These are phyloP conservation scores for Abrostola tripartita DNA, from an alignment of 2,888 invertebrate species.

Conservation along the genomic window DNA sequence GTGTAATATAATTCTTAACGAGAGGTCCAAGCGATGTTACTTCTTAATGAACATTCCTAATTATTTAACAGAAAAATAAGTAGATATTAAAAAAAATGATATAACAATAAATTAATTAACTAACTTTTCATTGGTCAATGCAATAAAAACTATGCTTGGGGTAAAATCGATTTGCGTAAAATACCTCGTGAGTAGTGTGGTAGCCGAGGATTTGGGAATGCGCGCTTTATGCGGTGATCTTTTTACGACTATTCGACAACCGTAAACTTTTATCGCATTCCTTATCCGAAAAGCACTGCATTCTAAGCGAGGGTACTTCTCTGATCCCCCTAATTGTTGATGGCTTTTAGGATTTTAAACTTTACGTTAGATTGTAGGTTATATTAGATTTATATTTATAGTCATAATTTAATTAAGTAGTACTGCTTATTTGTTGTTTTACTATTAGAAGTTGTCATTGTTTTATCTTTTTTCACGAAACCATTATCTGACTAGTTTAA, in stretches of 20 bases:
- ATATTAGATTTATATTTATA: background rate
- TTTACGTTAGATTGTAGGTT: background rate
- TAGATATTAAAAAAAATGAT: background rate
- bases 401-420: too few relatives aligned
- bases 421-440: too few relatives aligned
- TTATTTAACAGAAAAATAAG: background rate
- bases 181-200: slow-evolving; percentile 33
- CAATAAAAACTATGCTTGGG: slow-evolving; percentile 13
- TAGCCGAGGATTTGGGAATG: slow-evolving; percentile 57
- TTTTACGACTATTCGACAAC: slow-evolving; percentile 72
- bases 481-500: too few relatives aligned
- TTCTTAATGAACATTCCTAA: background rate
- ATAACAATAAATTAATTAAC: background rate
- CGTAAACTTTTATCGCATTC: slow-evolving; percentile 69
- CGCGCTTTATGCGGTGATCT: slow-evolving; percentile 65
- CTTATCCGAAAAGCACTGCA: slow-evolving; percentile 56
- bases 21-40: too few relatives aligned
- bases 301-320: slow-evolving; percentile 38
- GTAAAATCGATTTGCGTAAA: slow-evolving; percentile 38
- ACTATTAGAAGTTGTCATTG: too few relatives aligned
- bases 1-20: background rate
- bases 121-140: background rate
- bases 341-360: slow-evolving; percentile 22
- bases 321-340: slow-evolving; percentile 37
- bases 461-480: too few relatives aligned